Evolutionary conservation across 1,140 invertebrate genomes (phyloP).

Genomic region (Calliphora vicina): DNA sequence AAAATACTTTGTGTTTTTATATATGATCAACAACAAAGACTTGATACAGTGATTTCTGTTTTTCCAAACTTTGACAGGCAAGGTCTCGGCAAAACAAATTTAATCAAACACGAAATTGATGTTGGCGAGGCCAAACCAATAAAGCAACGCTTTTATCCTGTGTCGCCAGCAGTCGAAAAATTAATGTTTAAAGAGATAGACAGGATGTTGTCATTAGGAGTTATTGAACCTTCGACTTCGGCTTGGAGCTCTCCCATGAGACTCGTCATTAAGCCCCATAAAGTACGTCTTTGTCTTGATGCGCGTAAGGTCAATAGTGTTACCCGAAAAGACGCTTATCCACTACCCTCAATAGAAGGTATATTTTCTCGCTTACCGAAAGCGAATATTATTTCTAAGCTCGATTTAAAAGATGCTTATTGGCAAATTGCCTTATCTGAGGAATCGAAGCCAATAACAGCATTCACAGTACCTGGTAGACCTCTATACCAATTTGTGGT

Average conservation of each 20-base stretch:
- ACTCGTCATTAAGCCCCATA: constrained; percentile 25
- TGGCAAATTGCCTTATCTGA: constrained; percentile 56
- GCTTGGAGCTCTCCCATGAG: constrained; percentile 20
- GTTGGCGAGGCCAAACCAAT: constrained; percentile 43
- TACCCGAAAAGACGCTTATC: constrained; percentile 11
- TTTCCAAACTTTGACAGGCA: constrained; percentile 61
- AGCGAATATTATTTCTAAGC: constrained; percentile 40
- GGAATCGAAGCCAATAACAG: constrained; percentile 59
- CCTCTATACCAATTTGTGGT: constrained; percentile 62
- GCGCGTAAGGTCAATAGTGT: not conserved
- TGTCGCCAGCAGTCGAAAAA: not conserved
- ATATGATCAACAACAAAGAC: not conserved
- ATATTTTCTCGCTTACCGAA: constrained; percentile 42
- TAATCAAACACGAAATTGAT: constrained; percentile 54
- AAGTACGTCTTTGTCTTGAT: constrained; percentile 18
- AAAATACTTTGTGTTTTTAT: no score
- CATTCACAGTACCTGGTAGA: constrained; percentile 63
- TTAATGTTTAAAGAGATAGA: constrained; percentile 21
- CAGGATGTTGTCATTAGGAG: constrained; percentile 10
- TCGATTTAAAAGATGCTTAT: constrained; percentile 55
- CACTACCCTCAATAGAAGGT: constrained; percentile 44
- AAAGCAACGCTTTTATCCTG: constrained; percentile 21
- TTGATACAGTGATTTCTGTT: constrained; percentile 43
- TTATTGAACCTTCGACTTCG: not conserved
- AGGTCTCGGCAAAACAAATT: constrained; percentile 58